Evolutionary conservation across 2,113 vertebrate genomes (phyloP).

Genomic region (Ptychochromis oligacanthus): DNA sequence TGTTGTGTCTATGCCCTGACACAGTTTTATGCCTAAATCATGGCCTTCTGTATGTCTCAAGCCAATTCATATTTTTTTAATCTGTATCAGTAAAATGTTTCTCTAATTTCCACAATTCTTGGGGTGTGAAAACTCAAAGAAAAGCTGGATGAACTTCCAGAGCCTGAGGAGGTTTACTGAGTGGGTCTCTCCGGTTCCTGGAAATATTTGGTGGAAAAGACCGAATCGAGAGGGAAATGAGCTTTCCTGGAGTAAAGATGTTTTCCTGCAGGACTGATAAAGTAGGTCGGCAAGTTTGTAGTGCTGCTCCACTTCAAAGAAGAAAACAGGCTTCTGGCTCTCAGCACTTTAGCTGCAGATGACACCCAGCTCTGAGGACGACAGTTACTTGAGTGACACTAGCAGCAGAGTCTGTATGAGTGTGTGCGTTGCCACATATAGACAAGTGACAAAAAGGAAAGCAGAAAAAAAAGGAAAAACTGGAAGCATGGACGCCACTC

Average conservation of each 20-base stretch:
- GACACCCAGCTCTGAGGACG: not conserved
- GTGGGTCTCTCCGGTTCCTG: not conserved
- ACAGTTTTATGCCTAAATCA: no score
- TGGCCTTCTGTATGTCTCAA: not conserved
- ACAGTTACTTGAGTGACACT: not conserved
- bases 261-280: not conserved
- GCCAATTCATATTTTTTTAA: not conserved
- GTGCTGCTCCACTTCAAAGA: not conserved
- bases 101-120: not conserved
- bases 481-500: no score
- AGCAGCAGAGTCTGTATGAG: rapidly evolving
- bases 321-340: not conserved
- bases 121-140: not conserved
- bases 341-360: not conserved
- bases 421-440: not conserved
- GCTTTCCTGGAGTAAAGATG: not conserved
- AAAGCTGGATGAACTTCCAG: not conserved
- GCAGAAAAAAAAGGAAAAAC: no score
- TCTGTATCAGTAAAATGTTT: not conserved
- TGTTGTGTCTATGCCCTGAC: no score
- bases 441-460: no score
- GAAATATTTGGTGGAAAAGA: not conserved
- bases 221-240: not conserved
- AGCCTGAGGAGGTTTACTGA: rapidly evolving
- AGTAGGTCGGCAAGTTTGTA: not conserved